Conservation (phyloP, 2,888 invertebrate genomes). For the Mantis religiosa region DNA sequence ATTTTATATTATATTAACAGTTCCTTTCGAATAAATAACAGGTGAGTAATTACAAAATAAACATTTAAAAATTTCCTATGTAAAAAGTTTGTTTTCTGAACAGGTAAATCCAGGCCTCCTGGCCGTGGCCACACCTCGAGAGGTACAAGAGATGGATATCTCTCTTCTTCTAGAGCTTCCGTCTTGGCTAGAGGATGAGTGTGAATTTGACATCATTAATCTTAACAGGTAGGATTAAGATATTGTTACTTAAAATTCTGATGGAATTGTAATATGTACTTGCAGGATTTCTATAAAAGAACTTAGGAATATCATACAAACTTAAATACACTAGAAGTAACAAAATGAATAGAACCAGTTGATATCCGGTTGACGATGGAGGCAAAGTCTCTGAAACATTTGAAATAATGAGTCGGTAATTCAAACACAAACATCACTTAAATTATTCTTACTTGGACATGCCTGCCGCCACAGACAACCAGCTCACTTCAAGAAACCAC, state of each 20-base stretch:
- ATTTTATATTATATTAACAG: no score
- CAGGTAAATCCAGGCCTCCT: conserved; percentile 76
- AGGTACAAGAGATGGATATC: conserved; percentile 97
- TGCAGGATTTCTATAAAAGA: no score
- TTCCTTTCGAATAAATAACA: no score
- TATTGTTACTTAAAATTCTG: background rate
- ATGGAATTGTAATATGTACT: background rate
- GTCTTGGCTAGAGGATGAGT: conserved; percentile 94
- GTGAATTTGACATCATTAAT: conserved; percentile 91
- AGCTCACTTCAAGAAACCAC: no score
- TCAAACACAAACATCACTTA: no score
- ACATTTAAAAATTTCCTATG: background rate
- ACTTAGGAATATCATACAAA: no score
- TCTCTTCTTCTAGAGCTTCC: conserved; percentile 84
- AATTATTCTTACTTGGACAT: no score
- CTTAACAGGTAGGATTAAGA: conserved; percentile 52
- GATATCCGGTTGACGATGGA: no score
- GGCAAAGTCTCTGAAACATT: no score
- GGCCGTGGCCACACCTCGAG: conserved; percentile 90
- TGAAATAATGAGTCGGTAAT: no score
- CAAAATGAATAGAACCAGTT: no score
- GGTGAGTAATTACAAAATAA: background rate
- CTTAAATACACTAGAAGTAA: no score
- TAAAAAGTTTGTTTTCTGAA: background rate
- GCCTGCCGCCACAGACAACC: accelerated